Evolutionary conservation across 2,888 invertebrate species (phyloP).

Genomic region (Salticus scenicus): DNA sequence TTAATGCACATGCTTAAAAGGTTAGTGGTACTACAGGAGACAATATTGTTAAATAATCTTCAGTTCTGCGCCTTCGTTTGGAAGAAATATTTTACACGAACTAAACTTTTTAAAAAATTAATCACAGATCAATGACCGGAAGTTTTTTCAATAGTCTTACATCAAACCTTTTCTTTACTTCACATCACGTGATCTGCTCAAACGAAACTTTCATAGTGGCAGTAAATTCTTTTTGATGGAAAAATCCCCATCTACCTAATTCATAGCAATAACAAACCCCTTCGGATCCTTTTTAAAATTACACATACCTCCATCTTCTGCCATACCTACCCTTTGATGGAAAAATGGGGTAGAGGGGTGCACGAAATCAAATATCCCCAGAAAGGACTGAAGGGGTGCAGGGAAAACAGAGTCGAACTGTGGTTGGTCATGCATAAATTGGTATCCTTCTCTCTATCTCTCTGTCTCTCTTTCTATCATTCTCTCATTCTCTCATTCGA

Average conservation of each 20-base stretch:
- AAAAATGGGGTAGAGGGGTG: conserved; percentile 13
- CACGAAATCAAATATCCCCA: conserved; percentile 45
- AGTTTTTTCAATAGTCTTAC: no score
- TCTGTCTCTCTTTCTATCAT: not conserved
- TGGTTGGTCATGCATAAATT: conserved; percentile 69
- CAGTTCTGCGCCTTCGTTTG: no score
- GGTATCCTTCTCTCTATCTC: conserved; percentile 44
- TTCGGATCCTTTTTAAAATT: conserved; percentile 41
- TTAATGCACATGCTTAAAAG: no score
- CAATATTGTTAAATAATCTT: no score
- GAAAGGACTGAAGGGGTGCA: conserved; percentile 48
- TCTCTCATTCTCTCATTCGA: conserved; percentile 16
- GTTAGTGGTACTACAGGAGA: no score
- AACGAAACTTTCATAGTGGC: no score
- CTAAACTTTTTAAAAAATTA: no score
- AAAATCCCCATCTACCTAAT: not conserved
- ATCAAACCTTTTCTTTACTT: no score
- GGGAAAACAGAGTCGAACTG: conserved; percentile 61
- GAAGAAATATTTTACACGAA: no score
- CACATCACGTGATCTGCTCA: no score
- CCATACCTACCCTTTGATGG: conserved; percentile 26
- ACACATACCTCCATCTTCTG: conserved; percentile 28
- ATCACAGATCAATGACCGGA: no score
- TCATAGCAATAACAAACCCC: not conserved
- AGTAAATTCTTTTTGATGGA: no score